A percentile compares a stretch with the other conserved stretches of the same genome.
phyloP scores from a whole-genome alignment of 1,140 invertebrate species.

The Apis florea region DNA sequence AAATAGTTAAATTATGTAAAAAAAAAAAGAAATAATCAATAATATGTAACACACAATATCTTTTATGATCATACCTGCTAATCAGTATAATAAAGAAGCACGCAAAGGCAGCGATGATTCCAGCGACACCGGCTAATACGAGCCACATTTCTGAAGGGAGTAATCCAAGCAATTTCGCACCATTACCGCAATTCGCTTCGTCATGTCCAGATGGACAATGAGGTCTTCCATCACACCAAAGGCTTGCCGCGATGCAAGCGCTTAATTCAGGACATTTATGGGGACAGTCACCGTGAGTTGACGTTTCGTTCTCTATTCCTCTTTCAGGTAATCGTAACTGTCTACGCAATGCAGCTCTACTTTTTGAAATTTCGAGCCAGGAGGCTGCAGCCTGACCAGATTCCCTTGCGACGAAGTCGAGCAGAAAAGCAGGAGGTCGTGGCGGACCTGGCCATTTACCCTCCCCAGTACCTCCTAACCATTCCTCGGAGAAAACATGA shows the following conservation, averaged over 20 bases:
- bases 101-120: conserved; percentile 78
- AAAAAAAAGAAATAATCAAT: no score
- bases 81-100: conserved; percentile 77
- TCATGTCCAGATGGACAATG: conserved; percentile 93
- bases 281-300: conserved; percentile 82
- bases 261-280: conserved; percentile 93
- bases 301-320: conserved; percentile 82
- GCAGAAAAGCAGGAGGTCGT: conserved; percentile 83
- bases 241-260: conserved; percentile 90
- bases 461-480: conserved; percentile 79
- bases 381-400: conserved; percentile 85
- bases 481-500: conserved; percentile 88
- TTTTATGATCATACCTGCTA: conserved; percentile 69
- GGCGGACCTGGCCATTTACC: conserved; percentile 75
- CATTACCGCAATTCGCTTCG: conserved; percentile 86
- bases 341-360: conserved; percentile 83
- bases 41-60: neutral
- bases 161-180: conserved; percentile 75
- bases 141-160: conserved; percentile 80
- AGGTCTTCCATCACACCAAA: conserved; percentile 93
- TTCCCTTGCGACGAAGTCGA: conserved; percentile 87
- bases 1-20: neutral
- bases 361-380: conserved; percentile 87
- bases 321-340: conserved; percentile 80
- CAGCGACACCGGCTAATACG: conserved; percentile 77